Conservation (phyloP, 1,140 invertebrate genomes). For the Drosophila setifemur region DNA sequence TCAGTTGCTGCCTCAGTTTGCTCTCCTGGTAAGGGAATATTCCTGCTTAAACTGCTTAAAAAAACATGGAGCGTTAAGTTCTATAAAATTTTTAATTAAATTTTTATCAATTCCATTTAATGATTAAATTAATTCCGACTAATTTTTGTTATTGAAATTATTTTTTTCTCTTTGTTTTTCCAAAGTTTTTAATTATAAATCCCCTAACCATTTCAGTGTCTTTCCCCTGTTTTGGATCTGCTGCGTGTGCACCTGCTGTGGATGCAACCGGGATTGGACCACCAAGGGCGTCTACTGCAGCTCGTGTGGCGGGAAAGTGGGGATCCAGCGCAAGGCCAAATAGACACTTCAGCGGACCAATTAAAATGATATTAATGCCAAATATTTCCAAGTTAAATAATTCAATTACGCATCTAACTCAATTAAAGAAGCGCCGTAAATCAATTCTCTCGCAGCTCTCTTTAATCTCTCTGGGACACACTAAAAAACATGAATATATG, state of each 20-base stretch:
- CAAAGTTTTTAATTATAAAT: neutral
- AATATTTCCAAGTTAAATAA: slow-evolving; percentile 42
- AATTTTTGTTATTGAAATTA: no score
- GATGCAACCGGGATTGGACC: slow-evolving; percentile 78
- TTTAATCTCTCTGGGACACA: neutral
- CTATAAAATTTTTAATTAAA: no score
- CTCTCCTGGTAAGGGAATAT: slow-evolving; percentile 61
- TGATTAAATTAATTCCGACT: no score
- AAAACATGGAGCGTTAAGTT: no score
- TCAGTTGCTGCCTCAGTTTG: slow-evolving; percentile 62
- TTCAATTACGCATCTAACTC: slow-evolving; percentile 74
- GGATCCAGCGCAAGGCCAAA: slow-evolving; percentile 67
- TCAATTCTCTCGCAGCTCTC: slow-evolving; percentile 11
- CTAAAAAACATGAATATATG: no score
- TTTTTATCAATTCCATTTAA: no score
- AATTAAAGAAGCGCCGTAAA: slow-evolving; percentile 58
- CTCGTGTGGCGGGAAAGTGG: slow-evolving; percentile 73
- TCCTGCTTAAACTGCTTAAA: no score
- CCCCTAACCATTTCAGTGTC: slow-evolving; percentile 22
- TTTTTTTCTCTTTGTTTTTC: no score
- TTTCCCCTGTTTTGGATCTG: slow-evolving; percentile 78
- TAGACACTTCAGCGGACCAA: slow-evolving; percentile 35
- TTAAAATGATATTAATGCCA: slow-evolving; percentile 59
- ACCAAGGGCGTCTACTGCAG: slow-evolving; percentile 76
- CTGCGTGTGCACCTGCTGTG: slow-evolving; percentile 75